Percentiles rank a stretch among this genome's conserved stretches.
These are phyloP conservation scores for Guaruba guarouba DNA, from an alignment of 2,113 vertebrate species.

Conservation along the genomic window DNA sequence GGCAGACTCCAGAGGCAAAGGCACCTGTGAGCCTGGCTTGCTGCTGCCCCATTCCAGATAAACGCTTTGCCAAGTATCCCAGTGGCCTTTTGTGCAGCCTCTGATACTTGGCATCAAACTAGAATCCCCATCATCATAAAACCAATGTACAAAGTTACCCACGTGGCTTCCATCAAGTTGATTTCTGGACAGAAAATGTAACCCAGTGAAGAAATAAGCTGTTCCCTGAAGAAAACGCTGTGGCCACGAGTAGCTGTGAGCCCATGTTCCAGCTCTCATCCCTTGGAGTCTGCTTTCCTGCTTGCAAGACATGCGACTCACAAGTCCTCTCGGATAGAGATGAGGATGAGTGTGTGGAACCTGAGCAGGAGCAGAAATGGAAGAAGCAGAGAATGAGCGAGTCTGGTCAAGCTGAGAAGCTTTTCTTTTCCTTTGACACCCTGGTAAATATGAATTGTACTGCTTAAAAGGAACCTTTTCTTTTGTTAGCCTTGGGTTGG, in stretches of 20 bases:
- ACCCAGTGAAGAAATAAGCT: background rate
- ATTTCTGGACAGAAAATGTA: background rate
- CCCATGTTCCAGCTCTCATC: background rate
- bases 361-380: constrained; percentile 15
- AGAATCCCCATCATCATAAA: background rate
- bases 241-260: background rate
- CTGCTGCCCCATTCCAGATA: background rate
- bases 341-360: background rate
- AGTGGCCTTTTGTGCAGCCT: background rate
- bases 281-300: background rate
- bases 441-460: constrained; percentile 28
- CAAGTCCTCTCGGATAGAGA: background rate
- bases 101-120: background rate
- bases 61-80: background rate
- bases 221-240: background rate
- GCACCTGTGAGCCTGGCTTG: background rate
- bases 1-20: background rate
- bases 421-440: background rate
- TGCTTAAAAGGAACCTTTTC: constrained; percentile 35
- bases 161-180: background rate
- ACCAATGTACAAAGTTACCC: background rate
- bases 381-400: background rate
- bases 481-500: constrained; percentile 49
- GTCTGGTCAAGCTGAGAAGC: constrained; percentile 43
- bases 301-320: background rate